A percentile compares a stretch with the other conserved stretches of the same genome.
phyloP scores from a whole-genome alignment of 2,888 invertebrate genomes.

The Epirrhoe tristata region DNA sequence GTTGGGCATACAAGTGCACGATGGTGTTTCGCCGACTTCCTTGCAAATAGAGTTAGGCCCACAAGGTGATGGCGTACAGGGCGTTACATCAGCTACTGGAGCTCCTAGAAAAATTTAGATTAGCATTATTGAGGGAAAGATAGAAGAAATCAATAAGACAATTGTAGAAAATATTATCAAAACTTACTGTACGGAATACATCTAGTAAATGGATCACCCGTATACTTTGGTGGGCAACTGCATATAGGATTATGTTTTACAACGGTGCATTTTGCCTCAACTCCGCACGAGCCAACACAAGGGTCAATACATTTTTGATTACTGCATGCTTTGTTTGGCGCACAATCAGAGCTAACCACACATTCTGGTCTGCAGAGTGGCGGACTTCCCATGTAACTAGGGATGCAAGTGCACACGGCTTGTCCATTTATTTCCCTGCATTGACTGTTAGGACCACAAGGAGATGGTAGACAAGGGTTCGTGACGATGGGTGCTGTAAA shows the following conservation, averaged over 20 bases:
- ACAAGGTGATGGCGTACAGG: conserved; percentile 89
- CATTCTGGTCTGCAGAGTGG: conserved; percentile 92
- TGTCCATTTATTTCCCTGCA: conserved; percentile 88
- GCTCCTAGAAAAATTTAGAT: conserved; percentile 66
- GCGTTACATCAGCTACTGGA: conserved; percentile 82
- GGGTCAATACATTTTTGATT: conserved; percentile 92
- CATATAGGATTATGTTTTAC: conserved; percentile 92
- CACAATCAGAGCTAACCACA: conserved; percentile 90
- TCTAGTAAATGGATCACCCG: conserved; percentile 91
- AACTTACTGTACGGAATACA: conserved; percentile 82
- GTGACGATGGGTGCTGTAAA: conserved; percentile 68
- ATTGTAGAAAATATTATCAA: neutral
- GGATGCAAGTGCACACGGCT: conserved; percentile 90
- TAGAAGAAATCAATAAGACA: neutral
- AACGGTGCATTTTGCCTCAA: conserved; percentile 89
- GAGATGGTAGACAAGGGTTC: conserved; percentile 89
- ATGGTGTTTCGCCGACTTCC: conserved; percentile 84
- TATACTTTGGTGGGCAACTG: conserved; percentile 87
- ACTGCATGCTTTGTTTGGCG: conserved; percentile 89
- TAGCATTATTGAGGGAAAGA: neutral
- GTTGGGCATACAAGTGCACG: conserved; percentile 88
- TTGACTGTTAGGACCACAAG: conserved; percentile 92
- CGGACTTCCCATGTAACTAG: conserved; percentile 89
- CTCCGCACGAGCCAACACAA: conserved; percentile 90
- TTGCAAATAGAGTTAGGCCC: conserved; percentile 87